phyloP scores from a whole-genome alignment of 1,140 invertebrate genomes.

The Lepidostoma basale region DNA sequence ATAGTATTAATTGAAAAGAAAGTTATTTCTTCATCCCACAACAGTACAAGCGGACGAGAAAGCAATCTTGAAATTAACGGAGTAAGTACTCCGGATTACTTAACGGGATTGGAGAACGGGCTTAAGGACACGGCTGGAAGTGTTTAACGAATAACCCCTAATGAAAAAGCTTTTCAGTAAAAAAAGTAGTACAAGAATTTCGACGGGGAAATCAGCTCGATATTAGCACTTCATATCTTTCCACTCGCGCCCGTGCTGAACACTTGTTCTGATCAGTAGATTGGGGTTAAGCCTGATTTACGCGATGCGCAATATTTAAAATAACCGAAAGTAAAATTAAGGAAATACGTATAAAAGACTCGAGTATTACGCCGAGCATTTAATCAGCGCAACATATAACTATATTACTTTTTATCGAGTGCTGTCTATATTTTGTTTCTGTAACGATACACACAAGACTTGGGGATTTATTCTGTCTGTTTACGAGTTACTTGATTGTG shows the following conservation, averaged over 20 bases:
- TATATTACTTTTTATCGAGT: too few species aligned
- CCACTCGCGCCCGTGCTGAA: not conserved
- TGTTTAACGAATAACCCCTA: conserved; percentile 15
- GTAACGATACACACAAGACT: too few species aligned
- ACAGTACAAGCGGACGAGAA: conserved; percentile 35
- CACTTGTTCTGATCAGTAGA: not conserved
- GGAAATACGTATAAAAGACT: too few species aligned
- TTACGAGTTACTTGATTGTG: conserved; percentile 36
- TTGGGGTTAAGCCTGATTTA: conserved; percentile 15
- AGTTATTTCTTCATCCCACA: conserved; percentile 36
- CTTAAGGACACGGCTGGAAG: conserved; percentile 11
- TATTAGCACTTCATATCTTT: not conserved
- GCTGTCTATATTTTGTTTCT: too few species aligned
- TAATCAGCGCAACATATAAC: too few species aligned
- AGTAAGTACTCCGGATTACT: conserved; percentile 43
- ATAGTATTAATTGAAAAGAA: conserved; percentile 33
- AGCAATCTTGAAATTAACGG: conserved; percentile 46
- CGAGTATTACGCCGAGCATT: too few species aligned
- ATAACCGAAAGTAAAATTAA: not conserved
- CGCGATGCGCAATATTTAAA: not conserved
- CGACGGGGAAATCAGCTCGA: not conserved
- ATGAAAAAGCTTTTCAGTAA: conserved; percentile 8
- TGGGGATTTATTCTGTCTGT: conserved; percentile 5
- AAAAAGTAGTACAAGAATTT: not conserved
- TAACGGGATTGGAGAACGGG: conserved; percentile 45